Evolutionary conservation across 2,888 invertebrate genomes (phyloP), one percentile per base, ranked within the genome.

Genomic region (Meiosimyza platycephala): DNA sequence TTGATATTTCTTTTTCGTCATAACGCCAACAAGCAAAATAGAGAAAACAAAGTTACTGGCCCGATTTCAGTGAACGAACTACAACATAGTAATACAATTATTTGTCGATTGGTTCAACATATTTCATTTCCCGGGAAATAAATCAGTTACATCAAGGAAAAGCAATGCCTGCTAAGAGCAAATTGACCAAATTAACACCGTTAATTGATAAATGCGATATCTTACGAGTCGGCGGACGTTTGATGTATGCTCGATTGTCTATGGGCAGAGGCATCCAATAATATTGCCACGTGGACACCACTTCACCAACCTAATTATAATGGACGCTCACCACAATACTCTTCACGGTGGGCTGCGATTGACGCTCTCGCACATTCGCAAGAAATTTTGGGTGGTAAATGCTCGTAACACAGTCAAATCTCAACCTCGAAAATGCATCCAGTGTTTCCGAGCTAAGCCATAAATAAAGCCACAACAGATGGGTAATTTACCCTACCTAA

Each of bases 361-460:
- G n/a, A n/a, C n/a, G n/a, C n/a, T n/a, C n/a, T n/a, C n/a, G n/a
- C n/a, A n/a, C n/a, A n/a, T n/a, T n/a, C n/a, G n/a, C n/a, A n/a
- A n/a, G n/a, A n/a, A n/a, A n/a, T n/a, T n/a, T n/a, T n/a, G n/a
- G n/a, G n/a, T n/a, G n/a, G n/a, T n/a, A n/a, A n/a, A n/a, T n/a
- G n/a, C n/a, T n/a, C n/a, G n/a, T n/a, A n/a, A n/a, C n/a, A n/a
- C n/a, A n/a, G n/a, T n/a, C n/a, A n/a, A n/a, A n/a, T n/a, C n/a
- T n/a, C n/a, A n/a, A n/a, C n/a, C n/a, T n/a, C n/a, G n/a, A n/a
- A n/a, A n/a, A n/a, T n/a, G n/a, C n/a, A n/a, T n/a, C n/a, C n/a
- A n/a, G n/a, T n/a, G 70, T n/a, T 76, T 74, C 40, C 70, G 70
- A 9, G 18, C 67, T 51, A 73, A 65, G 6, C 72, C 72, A 13